A percentile compares a stretch with the other conserved stretches of the same genome.
These are phyloP conservation scores for Himalopsyche tibetana DNA, from an alignment of 2,888 invertebrate genomes.

Conservation along the genomic window DNA sequence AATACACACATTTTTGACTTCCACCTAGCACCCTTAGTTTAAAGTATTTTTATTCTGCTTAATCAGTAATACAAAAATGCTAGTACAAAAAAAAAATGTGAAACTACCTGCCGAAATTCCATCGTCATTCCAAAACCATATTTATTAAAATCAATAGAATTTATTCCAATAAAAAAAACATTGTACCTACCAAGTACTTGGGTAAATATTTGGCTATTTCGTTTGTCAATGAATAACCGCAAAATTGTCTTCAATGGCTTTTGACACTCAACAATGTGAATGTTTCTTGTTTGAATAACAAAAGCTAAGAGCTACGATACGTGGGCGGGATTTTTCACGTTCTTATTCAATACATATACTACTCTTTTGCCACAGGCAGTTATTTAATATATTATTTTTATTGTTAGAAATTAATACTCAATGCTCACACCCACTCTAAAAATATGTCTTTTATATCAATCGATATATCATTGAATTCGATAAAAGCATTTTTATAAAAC, in stretches of 20 bases:
- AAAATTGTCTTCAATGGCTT: conserved; percentile 60
- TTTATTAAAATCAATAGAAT: conserved; percentile 28
- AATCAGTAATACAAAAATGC: no score
- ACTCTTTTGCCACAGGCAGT: neutral
- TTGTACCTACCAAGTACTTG: conserved; percentile 48
- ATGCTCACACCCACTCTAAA: conserved; percentile 56
- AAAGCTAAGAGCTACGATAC: neutral
- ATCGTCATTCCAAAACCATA: neutral
- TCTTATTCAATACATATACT: neutral
- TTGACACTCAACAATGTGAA: conserved; percentile 54
- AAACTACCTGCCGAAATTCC: neutral
- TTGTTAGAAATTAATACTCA: conserved; percentile 41
- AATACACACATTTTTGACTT: no score
- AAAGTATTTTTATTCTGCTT: no score
- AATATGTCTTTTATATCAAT: conserved; percentile 13
- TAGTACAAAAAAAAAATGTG: no score
- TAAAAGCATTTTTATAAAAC: neutral
- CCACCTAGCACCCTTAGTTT: no score
- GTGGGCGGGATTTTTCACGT: conserved; percentile 56
- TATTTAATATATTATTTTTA: conserved; percentile 8
- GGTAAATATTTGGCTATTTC: conserved; percentile 64
- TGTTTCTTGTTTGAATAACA: conserved; percentile 50
- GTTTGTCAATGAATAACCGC: conserved; percentile 61
- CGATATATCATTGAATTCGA: neutral
- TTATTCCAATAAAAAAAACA: conserved; percentile 35